A percentile compares a stretch with the other conserved stretches of the same genome.
Conservation (phyloP, 2,113 vertebrate species). For the Meles meles region DNA sequence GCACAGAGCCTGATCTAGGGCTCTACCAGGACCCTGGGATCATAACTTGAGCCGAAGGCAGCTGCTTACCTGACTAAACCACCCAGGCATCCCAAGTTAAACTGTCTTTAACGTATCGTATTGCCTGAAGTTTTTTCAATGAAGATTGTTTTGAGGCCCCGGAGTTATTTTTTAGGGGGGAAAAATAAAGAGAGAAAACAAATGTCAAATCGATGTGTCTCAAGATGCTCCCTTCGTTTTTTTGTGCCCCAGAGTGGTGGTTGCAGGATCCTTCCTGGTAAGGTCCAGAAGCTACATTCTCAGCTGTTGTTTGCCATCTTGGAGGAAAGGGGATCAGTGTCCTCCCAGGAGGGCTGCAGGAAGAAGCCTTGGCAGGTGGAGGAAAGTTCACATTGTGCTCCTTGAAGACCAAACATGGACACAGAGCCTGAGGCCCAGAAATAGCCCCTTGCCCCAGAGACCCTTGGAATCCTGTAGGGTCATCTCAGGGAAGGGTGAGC, state of each 20-base stretch:
- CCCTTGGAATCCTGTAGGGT: constrained; percentile 52
- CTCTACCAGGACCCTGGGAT: not conserved
- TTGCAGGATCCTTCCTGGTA: not conserved
- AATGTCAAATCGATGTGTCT: not conserved
- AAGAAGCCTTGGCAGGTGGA: not conserved
- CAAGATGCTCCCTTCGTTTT: not conserved
- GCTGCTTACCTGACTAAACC: not conserved
- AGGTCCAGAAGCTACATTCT: constrained; percentile 49
- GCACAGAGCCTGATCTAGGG: not conserved
- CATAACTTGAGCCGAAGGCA: not conserved
- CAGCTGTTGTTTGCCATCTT: constrained; percentile 73
- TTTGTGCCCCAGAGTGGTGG: not conserved
- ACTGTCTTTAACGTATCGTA: not conserved
- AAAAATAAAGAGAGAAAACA: not conserved
- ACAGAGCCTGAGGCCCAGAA: not conserved
- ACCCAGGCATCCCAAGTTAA: not conserved
- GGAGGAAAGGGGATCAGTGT: constrained; percentile 43
- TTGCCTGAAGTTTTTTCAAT: not conserved
- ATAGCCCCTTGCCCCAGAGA: constrained; percentile 41
- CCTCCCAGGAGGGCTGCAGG: constrained; percentile 49
- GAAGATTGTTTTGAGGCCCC: not conserved
- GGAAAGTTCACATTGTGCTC: not conserved
- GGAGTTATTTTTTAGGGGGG: not conserved
- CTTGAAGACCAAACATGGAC: constrained; percentile 74
- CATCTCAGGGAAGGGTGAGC: not conserved